Evolutionary conservation across 1,140 invertebrate genomes (phyloP), one percentile per base, ranked within the genome.

Genomic region (Polypedilum pembai): DNA sequence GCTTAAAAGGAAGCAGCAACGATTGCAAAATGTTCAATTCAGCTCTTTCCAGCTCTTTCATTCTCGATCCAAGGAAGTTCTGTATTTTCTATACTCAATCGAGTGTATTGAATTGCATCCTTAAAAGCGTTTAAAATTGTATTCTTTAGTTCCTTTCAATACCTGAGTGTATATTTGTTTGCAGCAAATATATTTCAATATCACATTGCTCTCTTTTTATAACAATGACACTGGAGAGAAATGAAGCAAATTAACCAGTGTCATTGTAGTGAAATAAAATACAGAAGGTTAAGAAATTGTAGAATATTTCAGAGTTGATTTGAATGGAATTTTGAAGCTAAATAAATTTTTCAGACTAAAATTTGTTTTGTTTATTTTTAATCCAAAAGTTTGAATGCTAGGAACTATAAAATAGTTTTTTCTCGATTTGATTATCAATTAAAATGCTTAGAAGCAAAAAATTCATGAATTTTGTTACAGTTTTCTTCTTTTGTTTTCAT

Each of bases 151-250:
- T n/a, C n/a, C 45, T n/a, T 56, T n/a, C 15, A 56, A 56, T 56
- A 56, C 45, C 45, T 56, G 45, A 12, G 45, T 56, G 45, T 56
- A 56, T n/a, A 56, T n/a, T 56, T 56, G 45, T 56, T 33, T 33
- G 24, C 24, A 33, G 24, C 24, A 33, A 33, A 33, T 33, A 56
- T 56, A n/a, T 56, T 56, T 56, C 10, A 15, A 15, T 56, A 56
- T 56, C 12, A 56, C 15, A 12, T 56, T 56, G 45, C 45, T 56
- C 12, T 45, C 41, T 4, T 12, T 56, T 56, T 56, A n/a, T 15
- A n/a, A 4, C 45, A 12, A 56, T 56, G n/a, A 56, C 45, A 56
- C 8, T 15, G 15, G 8, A 8, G 41, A 45, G 41, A 45, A n/a
- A n/a, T n/a, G n/a, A 15, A n/a, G 45, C 8, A 56, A 56, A 56